Evolutionary conservation across 2,113 vertebrate species (phyloP), one percentile per base, ranked within the genome.

Genomic region (Carassius auratus): DNA sequence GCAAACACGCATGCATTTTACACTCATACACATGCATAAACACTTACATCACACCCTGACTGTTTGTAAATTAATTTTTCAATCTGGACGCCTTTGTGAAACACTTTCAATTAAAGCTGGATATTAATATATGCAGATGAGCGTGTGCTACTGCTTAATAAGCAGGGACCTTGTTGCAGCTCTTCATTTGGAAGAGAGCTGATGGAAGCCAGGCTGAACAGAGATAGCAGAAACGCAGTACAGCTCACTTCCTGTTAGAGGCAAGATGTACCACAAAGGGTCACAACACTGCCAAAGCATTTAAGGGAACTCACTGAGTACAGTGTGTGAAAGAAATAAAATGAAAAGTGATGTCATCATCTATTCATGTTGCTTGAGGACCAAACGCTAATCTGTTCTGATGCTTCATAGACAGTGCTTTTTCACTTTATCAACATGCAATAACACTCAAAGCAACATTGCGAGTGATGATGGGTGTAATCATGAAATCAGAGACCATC

Each of bases 51-150:
- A 78, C 73, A 36, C 36, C 73, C 52, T 30, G 33, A 45, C 73
- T 76, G 62, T 82, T 83, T 71, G 74, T 77, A 77, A 81, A 82
- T 87, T 85, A 76, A 62, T 79, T 79, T 82, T 30, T 74, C 52
- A 83, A 23, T 83, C 68, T 64, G 52, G 64, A 33, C 42, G 45
- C 30, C 42, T 61, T 81, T 79, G 55, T 83, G 59, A 73, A 77
- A 36, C 71, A 26, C 19, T 55, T 50, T 14, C 45, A 83, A 82
- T 86, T 86, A 83, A 77, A 59, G 61, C 45, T 76, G 61, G 55
- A 81, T 81, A 73, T 86, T 86, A 74, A 91, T 87, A 13, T 55
- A 88, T 89, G 90, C 76, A 86, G 81, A 85, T 77, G 12, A 86
- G 83, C 83, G 26, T 61, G 62, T 62, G 61, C 85, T 76, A 87